A percentile compares a stretch with the other conserved stretches of the same genome.
Conservation (phyloP, 2,797 vertebrate genomes). For the Gadopsis bispinosus region DNA sequence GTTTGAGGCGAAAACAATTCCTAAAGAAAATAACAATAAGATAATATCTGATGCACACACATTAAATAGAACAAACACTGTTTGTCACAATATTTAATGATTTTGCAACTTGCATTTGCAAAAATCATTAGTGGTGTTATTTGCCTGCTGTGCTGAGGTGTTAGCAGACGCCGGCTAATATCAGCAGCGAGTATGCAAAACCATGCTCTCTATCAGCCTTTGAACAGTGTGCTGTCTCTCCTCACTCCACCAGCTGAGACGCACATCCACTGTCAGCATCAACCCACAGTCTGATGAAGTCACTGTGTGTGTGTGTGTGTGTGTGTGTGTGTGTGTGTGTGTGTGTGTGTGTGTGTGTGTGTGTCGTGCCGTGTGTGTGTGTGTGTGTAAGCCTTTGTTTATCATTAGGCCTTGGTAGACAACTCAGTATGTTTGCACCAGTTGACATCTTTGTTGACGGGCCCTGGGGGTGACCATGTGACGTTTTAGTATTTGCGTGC, state of each 20-base stretch:
- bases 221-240: slow-evolving; percentile 67
- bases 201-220: slow-evolving; percentile 74
- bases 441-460: slow-evolving; percentile 61
- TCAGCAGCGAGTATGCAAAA: slow-evolving; percentile 71
- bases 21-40: slow-evolving; percentile 32
- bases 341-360: slow-evolving; percentile 36
- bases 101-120: slow-evolving; percentile 70
- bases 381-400: slow-evolving; percentile 56
- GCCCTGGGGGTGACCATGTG: slow-evolving; percentile 49
- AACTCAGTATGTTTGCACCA: slow-evolving; percentile 55
- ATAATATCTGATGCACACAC: slow-evolving; percentile 33
- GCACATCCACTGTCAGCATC: slow-evolving; percentile 62
- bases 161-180: slow-evolving; percentile 60
- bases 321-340: slow-evolving; percentile 42
- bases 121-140: slow-evolving; percentile 77
- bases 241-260: slow-evolving; percentile 67
- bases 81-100: slow-evolving; percentile 75
- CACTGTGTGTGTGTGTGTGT: slow-evolving; percentile 33
- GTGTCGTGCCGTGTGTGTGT: slow-evolving; percentile 39
- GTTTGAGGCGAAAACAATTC: slow-evolving; percentile 49
- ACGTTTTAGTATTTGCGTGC: slow-evolving; percentile 44
- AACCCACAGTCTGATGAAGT: slow-evolving; percentile 58
- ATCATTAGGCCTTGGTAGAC: slow-evolving; percentile 56
- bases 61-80: slow-evolving; percentile 58
- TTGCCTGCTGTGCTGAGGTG: slow-evolving; percentile 69